These are phyloP conservation scores for Prochilodus magdalenae DNA, from an alignment of 2,113 vertebrate species.

Conservation along the genomic window DNA sequence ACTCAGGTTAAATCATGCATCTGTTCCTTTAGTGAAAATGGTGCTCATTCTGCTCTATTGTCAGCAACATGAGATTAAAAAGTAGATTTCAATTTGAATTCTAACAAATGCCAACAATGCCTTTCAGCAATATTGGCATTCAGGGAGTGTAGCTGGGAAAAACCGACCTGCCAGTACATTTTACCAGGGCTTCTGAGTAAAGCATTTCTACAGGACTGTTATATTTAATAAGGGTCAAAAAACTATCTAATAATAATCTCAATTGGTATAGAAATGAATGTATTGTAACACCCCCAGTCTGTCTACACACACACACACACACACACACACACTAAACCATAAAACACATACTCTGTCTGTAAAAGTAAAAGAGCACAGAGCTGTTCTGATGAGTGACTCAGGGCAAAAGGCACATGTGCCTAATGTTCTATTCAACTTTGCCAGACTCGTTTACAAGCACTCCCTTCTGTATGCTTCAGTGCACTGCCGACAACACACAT, in stretches of 20 bases:
- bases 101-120: background rate
- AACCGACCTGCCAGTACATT: background rate
- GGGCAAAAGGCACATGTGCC: slow-evolving; percentile 64
- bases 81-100: background rate
- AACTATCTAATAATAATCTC: background rate
- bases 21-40: too few species aligned
- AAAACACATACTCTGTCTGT: slow-evolving; percentile 26
- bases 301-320: too few species aligned
- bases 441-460: slow-evolving; percentile 60
- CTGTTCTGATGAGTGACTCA: slow-evolving; percentile 48
- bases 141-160: background rate
- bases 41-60: too few species aligned
- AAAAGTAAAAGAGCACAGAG: slow-evolving; percentile 53
- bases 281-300: too few species aligned
- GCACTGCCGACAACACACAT: slow-evolving; percentile 35
- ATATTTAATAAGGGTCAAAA: background rate
- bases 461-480: slow-evolving; percentile 37
- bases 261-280: background rate
- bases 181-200: background rate
- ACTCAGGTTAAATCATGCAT: background rate
- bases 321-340: too few species aligned
- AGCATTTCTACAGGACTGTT: background rate
- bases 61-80: background rate
- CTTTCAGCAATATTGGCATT: background rate
- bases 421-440: slow-evolving; percentile 59